Evolutionary conservation across 1,140 invertebrate genomes (phyloP).

Genomic region (Drosophila prosaltans): DNA sequence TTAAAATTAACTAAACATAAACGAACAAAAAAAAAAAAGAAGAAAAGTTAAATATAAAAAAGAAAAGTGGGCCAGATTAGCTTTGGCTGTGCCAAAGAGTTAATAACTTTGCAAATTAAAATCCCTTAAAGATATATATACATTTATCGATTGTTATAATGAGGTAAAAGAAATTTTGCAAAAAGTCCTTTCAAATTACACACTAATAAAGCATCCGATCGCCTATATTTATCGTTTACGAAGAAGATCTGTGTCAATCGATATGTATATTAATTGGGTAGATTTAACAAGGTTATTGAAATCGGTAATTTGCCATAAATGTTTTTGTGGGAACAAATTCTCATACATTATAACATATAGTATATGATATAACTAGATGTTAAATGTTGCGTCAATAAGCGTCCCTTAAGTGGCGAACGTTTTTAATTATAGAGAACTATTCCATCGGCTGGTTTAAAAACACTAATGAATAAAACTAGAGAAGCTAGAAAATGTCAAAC

Average conservation of each 20-base stretch:
- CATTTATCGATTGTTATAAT: background rate
- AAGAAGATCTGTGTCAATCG: background rate
- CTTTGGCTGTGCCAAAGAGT: slow-evolving; percentile 1
- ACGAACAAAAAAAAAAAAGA: background rate
- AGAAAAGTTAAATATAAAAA: background rate
- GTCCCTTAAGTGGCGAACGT: slow-evolving; percentile 39
- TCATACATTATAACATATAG: background rate
- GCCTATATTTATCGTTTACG: too few species aligned
- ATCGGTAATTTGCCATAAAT: slow-evolving; percentile 11
- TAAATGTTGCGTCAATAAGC: slow-evolving; percentile 71
- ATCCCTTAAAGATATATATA: background rate
- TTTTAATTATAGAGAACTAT: slow-evolving; percentile 52
- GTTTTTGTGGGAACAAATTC: slow-evolving; percentile 9
- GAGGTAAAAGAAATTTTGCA: too few species aligned
- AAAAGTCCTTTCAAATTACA: too few species aligned
- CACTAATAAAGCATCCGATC: too few species aligned
- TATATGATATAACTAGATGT: slow-evolving; percentile 40
- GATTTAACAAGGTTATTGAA: slow-evolving; percentile 17
- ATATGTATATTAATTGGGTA: background rate
- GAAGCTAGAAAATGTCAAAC: slow-evolving; percentile 7
- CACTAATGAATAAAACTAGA: slow-evolving; percentile 15
- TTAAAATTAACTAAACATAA: background rate
- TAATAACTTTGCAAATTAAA: slow-evolving; percentile 3
- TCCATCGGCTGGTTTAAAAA: slow-evolving; percentile 15
- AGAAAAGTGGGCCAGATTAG: background rate